Evolutionary conservation across 1,140 invertebrate genomes (phyloP), one percentile per base, ranked within the genome.

Genomic region (Brachionus koreanus): DNA sequence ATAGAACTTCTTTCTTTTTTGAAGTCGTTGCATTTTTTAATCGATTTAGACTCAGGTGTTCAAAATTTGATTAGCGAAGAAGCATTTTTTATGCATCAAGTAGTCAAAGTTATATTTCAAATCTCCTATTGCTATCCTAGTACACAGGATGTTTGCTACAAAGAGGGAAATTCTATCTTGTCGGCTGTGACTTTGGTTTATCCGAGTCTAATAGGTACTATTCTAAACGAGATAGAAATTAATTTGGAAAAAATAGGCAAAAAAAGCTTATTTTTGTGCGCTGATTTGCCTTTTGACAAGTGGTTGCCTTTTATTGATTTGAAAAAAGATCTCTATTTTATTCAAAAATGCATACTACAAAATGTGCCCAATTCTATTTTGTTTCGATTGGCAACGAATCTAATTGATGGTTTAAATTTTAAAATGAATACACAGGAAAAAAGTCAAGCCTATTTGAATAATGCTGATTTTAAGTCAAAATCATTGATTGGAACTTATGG

Each of bases 331-430:
- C 6, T 79, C n/a, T 25, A 35, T 42, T 79, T 79, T 79, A 57
- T 79, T 37, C 46, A 65, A 57, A 57, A 43, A 43, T 61, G 76
- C 25, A 46, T 79, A 1, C 42, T 79, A 43, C 7, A 13, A 19
- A 79, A 79, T 61, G 33, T 61, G 19, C 35, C 49, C n/a, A 79
- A 79, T 37, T 79, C 76, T 9, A 79, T 79, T 61, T 61, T 79
- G 33, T 79, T 79, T 65, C 49, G 49, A 5, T 25, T 79, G 7
- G 46, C 46, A 23, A n/a, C 13, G 3, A 79, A 79, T 42, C 29
- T 57, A 23, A 79, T 79, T 35, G 76, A 79, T 43, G 57, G 57
- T 25, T 35, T 79, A 37, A 57, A 61, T 61, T 79, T 79, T 65
- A 23, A 39, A 43, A 42, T 39, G 49, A 61, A n/a, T 35, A 65